A percentile compares a stretch with the other conserved stretches of the same genome.
Conservation (phyloP, 2,113 vertebrate species). For the Pollimyrus isidori region DNA sequence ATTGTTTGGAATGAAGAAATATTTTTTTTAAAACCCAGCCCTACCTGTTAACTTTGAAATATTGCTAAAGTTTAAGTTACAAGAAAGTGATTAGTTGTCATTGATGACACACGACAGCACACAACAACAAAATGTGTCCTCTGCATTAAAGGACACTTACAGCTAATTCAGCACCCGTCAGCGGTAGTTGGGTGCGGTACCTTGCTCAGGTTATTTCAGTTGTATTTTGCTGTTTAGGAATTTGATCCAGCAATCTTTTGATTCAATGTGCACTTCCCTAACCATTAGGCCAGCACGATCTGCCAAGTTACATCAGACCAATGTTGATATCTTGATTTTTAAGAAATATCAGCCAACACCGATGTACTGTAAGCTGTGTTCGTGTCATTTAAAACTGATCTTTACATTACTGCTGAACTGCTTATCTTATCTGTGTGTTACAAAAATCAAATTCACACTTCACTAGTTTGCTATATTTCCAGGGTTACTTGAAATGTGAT, state of each 20-base stretch:
- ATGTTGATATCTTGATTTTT: not conserved
- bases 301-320: not conserved
- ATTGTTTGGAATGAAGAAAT: not conserved
- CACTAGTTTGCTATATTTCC: not conserved
- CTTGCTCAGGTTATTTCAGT: no score
- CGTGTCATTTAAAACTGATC: not conserved
- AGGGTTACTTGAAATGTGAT: not conserved
- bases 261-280: no score
- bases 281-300: not conserved
- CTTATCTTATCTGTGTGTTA: not conserved
- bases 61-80: not conserved
- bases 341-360: not conserved
- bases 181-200: no score
- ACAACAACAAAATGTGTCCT: no score
- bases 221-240: no score
- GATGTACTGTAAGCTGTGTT: not conserved
- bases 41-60: not conserved
- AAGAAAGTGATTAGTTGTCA: no score
- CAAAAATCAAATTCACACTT: not conserved
- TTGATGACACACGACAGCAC: no score
- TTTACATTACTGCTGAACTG: not conserved
- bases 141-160: no score
- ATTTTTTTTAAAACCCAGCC: not conserved
- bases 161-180: no score
- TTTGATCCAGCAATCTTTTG: no score